phyloP scores from a whole-genome alignment of 2,888 invertebrate species.

The Acronicta alni region DNA sequence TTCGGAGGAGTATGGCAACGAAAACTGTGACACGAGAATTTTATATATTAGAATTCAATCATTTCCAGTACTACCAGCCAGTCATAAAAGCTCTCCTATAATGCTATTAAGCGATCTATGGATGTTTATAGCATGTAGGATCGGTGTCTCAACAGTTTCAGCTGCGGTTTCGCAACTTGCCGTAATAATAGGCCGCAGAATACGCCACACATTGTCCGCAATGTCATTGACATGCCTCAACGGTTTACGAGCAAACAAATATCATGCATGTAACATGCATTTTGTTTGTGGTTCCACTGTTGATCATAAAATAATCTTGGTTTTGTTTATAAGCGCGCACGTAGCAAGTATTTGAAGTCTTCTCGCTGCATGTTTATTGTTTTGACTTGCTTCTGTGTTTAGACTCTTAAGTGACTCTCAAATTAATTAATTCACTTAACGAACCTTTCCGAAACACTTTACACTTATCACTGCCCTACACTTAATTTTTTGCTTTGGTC shows the following conservation, averaged over 20 bases:
- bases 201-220: slow-evolving; percentile 11
- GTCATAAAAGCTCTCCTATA: neutral
- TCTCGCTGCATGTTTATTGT: no score
- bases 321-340: slow-evolving; percentile 1
- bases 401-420: neutral
- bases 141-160: slow-evolving; percentile 26
- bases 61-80: neutral
- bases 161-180: slow-evolving; percentile 39
- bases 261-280: slow-evolving; percentile 40
- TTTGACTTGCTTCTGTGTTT: no score
- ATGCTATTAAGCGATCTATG: slow-evolving; percentile 1
- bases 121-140: slow-evolving; percentile 1
- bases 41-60: no score
- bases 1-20: no score
- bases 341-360: no score
- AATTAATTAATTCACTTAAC: neutral
- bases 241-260: slow-evolving; percentile 44
- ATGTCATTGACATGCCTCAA: slow-evolving; percentile 50
- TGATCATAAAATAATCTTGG: slow-evolving; percentile 29
- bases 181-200: slow-evolving; percentile 43
- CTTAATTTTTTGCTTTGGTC: no score
- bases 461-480: no score
- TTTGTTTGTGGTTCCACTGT: slow-evolving; percentile 43
- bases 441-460: no score
- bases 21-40: no score